A percentile compares a stretch with the other conserved stretches of the same genome.
phyloP scores from a whole-genome alignment of 2,113 vertebrate genomes.

The Meriones unguiculatus region DNA sequence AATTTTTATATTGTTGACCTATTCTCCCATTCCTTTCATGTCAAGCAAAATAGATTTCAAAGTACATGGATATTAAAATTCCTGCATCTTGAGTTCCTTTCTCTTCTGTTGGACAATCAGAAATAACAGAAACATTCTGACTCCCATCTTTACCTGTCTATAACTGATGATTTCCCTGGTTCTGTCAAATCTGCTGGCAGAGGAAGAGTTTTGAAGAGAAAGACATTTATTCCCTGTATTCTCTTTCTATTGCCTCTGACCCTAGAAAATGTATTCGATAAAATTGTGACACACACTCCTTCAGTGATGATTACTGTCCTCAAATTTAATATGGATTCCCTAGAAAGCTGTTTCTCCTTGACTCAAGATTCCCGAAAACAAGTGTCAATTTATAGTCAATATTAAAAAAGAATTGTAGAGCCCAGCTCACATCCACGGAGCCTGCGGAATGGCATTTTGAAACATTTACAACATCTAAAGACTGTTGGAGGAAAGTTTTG shows the following conservation, averaged over 20 bases:
- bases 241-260: not conserved
- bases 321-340: constrained; percentile 71
- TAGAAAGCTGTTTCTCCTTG: constrained; percentile 58
- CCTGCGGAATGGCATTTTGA: constrained; percentile 62
- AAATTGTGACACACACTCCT: constrained; percentile 4
- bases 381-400: constrained; percentile 71
- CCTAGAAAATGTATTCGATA: constrained; percentile 32
- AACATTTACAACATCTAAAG: constrained; percentile 82
- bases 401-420: constrained; percentile 77
- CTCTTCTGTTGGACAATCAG: not conserved
- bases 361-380: constrained; percentile 75
- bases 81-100: constrained; percentile 23
- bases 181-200: constrained; percentile 2
- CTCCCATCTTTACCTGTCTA: not conserved
- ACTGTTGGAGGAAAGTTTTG: constrained; percentile 73
- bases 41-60: not conserved
- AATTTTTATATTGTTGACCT: constrained; percentile 1
- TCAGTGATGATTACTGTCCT: constrained; percentile 37
- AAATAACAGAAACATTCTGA: constrained; percentile 28
- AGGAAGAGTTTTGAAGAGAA: not conserved
- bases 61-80: constrained; percentile 26
- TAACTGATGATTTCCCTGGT: not conserved
- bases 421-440: constrained; percentile 78
- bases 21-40: not conserved
- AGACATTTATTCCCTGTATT: not conserved